Evolutionary conservation across 2,888 invertebrate genomes (phyloP).

Genomic region (Copidosoma aretas): DNA sequence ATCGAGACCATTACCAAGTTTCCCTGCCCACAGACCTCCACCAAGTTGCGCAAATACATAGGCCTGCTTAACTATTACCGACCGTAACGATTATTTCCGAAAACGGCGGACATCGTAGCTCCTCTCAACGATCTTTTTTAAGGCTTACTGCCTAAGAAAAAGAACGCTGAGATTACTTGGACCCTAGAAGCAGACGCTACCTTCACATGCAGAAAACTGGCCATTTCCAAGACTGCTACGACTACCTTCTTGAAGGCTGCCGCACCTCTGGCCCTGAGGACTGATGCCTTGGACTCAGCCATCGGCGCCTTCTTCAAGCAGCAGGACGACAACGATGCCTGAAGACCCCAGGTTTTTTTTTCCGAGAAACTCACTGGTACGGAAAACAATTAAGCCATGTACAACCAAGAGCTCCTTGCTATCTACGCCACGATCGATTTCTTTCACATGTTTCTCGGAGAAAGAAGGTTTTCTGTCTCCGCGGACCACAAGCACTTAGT

Average conservation of each 20-base stretch:
- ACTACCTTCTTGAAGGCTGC: conserved; percentile 15
- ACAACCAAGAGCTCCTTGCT: neutral
- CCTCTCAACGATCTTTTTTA: conserved; percentile 40
- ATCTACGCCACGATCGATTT: neutral
- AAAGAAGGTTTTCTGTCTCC: neutral
- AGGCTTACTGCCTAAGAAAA: conserved; percentile 18
- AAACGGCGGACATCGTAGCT: conserved; percentile 53
- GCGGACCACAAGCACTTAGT: neutral
- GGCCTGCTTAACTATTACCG: conserved; percentile 59
- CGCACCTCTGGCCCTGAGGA: conserved; percentile 15
- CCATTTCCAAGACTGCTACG: conserved; percentile 25
- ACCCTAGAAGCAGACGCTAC: conserved; percentile 25
- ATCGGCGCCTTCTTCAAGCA: conserved; percentile 17
- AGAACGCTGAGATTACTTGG: conserved; percentile 35
- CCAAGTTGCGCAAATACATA: conserved; percentile 42
- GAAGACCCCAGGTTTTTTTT: conserved; percentile 22
- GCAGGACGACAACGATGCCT: conserved; percentile 35
- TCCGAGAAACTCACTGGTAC: neutral
- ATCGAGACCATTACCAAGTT: neutral
- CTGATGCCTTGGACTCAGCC: conserved; percentile 27
- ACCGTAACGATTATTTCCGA: conserved; percentile 52
- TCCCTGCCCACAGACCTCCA: conserved; percentile 26
- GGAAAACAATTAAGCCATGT: neutral
- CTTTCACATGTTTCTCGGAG: neutral
- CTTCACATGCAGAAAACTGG: conserved; percentile 19